phyloP scores from a whole-genome alignment of 2,888 invertebrate genomes.

The Hydroisotoma schaefferi region DNA sequence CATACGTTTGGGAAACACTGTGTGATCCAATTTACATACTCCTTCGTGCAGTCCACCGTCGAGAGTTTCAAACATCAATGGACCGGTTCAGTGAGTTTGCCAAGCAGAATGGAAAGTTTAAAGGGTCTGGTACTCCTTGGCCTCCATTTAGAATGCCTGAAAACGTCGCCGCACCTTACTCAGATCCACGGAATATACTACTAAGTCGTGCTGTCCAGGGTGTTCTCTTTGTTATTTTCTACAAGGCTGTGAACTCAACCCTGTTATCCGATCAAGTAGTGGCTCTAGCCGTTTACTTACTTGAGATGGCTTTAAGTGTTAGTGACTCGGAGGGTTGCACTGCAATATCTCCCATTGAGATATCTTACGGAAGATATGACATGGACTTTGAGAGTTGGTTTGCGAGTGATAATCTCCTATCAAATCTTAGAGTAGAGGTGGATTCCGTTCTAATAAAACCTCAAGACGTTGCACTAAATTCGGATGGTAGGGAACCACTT shows the following conservation, averaged over 20 bases:
- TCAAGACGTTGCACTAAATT: background rate
- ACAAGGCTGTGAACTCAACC: conserved; percentile 72
- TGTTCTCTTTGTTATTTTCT: conserved; percentile 74
- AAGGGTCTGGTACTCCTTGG: conserved; percentile 64
- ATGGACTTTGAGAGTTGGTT: conserved; percentile 65
- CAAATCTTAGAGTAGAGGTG: conserved; percentile 70
- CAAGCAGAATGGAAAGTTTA: conserved; percentile 60
- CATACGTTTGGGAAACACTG: conserved; percentile 83
- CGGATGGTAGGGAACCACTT: conserved; percentile 18
- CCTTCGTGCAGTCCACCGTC: conserved; percentile 81
- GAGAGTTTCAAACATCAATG: conserved; percentile 91
- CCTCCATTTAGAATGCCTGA: conserved; percentile 75
- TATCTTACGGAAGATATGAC: conserved; percentile 54
- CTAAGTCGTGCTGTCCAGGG: conserved; percentile 66
- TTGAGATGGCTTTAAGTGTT: conserved; percentile 73
- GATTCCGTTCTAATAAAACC: conserved; percentile 59
- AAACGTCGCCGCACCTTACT: conserved; percentile 62
- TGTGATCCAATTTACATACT: conserved; percentile 93
- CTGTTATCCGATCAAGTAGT: conserved; percentile 82
- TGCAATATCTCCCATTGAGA: conserved; percentile 51
- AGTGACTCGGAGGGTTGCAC: conserved; percentile 48
- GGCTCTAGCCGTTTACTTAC: conserved; percentile 77
- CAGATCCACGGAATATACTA: conserved; percentile 64
- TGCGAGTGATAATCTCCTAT: conserved; percentile 68
- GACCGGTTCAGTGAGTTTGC: conserved; percentile 83